Base-by-base conservation (phyloP, 2,888 invertebrate genomes). In the Drosophila birchii region DNA sequence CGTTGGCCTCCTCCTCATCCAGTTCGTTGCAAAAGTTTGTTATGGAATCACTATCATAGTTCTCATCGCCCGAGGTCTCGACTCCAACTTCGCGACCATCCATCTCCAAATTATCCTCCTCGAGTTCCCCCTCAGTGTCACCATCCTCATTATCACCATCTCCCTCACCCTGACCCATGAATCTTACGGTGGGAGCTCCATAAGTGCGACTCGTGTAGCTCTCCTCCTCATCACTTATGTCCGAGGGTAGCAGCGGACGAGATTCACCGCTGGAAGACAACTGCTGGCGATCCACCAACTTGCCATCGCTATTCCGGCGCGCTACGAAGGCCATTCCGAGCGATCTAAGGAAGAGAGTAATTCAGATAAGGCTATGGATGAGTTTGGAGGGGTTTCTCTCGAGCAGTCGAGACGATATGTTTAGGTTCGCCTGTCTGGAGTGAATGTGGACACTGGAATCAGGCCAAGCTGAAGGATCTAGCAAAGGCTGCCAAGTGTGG, bases 171-270 rank as follows among this genome's bases (percentile, higher is more conserved):
- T 69, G 58, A 9, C 73, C 58, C 49, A 78, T 54, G 18, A 67
- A 83, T 12, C 84, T 79, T n/a, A 81, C 84, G 18, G 84, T 85
- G 32, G 79, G 63, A n/a, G 85, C 67, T 1, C 39, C 61, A 36
- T 69, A 74, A n/a, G 81, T 80, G 39, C 83, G 83, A 63, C 59
- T 61, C 2, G 76, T 79, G 36, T 84, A 82, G 18, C 68, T 55
- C 29, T 76, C 83, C 16, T 72, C 83, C 6, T 79, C 79, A 20
- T 84, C 85, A 55, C 85, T 82, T 34, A 70, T 18, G 23, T 82
- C 82, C 11, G 76, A 44, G 56, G 71, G 18, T 5, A 61, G 12
- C 56, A 54, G 3, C 5, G 34, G 23, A 14, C 23, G 55, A 6
- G 11, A 34, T 18, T 0, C 62, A 9, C 14, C 18, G 55, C 4